phyloP scores from a whole-genome alignment of 35 echinoderm and acorn worm species.

The Amphiura filiformis region DNA sequence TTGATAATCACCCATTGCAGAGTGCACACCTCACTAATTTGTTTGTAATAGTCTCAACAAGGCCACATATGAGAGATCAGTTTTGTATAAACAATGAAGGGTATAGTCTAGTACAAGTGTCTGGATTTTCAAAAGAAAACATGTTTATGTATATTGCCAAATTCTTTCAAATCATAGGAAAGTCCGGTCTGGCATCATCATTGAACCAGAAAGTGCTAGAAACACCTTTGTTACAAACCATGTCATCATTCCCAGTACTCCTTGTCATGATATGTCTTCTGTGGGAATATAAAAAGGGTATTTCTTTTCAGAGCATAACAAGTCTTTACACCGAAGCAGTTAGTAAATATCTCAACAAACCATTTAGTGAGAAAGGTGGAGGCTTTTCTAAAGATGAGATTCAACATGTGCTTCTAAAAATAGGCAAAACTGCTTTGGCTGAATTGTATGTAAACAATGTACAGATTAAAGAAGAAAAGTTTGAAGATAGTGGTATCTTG shows the following conservation, averaged over 20 bases:
- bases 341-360: not conserved
- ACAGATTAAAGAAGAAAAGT: not conserved
- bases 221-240: too few species aligned
- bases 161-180: too few species aligned
- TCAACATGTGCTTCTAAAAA: not conserved
- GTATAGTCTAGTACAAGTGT: not conserved
- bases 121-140: too few species aligned
- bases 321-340: not conserved
- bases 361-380: not conserved
- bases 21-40: not conserved
- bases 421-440: not conserved
- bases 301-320: not conserved
- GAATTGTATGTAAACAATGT: not conserved
- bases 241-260: too few species aligned
- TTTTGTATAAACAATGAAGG: not conserved
- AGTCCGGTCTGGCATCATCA: too few species aligned
- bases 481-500: not conserved
- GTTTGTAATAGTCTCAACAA: conserved; percentile 5
- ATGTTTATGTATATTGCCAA: too few species aligned
- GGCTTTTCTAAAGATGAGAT: not conserved
- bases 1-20: too few species aligned
- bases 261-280: too few species aligned
- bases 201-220: too few species aligned
- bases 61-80: not conserved
- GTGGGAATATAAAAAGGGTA: too few species aligned